Evolutionary conservation across 2,888 invertebrate genomes (phyloP), one percentile per base, ranked within the genome.

Genomic region (Drosophila kambysellisi): DNA sequence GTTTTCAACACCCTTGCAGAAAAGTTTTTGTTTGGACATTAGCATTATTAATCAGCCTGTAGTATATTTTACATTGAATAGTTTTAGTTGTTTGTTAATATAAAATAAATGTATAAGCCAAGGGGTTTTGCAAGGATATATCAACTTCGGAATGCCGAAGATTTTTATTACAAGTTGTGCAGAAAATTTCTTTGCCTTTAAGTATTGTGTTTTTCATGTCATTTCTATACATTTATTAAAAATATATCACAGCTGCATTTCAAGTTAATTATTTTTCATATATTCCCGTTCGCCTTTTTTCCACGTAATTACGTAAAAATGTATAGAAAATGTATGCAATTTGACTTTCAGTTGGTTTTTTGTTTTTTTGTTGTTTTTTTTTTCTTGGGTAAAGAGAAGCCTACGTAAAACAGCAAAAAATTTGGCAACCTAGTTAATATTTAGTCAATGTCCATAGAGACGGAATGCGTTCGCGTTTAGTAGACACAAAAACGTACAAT

Each of bases 221-320:
- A 20, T 77, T 70, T 89, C 70, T 88, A 77, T 75, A 82, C 74
- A 79, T 75, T 87, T 52, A 71, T 70, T 83, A 80, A 74, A 83
- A 82, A 81, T 81, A 82, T 88, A 88, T 88, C 88, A 88, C 88
- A 88, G 88, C 81, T 83, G 85, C 83, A 88, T 87, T 87, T 85
- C 79, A 63, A 81, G 83, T 86, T 68, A 83, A 74, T 79, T 66
- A 81, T 70, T 66, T 67, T 60, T 35, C 46, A 37, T 57, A 20
- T 57, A 57, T 41, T 60, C 68, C 30, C 59, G 59, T 52, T 35
- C 30, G 57, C 66, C 66, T 50, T 66, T 52, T 48, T 46, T 43
- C 43, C 33, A 37, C 25, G 43, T 52, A 58, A 73, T 61, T 63
- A 61, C 69, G 80, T 80, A 82, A 81, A 79, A 81, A 79, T 76